Conservation (phyloP, 2,797 vertebrate species). For the Microctenopoma lineatum region DNA sequence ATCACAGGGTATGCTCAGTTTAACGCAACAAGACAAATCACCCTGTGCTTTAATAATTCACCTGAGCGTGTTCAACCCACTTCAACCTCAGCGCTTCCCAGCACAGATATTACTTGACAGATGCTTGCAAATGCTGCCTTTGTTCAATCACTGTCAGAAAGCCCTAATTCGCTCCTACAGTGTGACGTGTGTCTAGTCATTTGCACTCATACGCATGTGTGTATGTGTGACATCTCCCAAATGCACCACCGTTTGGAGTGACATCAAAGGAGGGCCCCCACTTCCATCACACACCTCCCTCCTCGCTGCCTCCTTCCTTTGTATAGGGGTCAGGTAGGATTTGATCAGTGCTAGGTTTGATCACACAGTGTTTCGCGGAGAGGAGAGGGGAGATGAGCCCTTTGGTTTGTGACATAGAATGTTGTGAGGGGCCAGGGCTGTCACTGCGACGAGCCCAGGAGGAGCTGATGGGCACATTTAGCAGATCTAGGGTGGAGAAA, state of each 20-base stretch:
- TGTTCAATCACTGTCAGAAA: slow-evolving; percentile 73
- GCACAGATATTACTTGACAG: slow-evolving; percentile 71
- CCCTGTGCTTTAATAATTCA: slow-evolving; percentile 77
- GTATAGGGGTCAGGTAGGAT: slow-evolving; percentile 79
- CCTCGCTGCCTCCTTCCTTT: slow-evolving; percentile 64
- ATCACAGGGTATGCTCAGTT: slow-evolving; percentile 75
- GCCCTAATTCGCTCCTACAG: slow-evolving; percentile 55
- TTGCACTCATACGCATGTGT: slow-evolving; percentile 59
- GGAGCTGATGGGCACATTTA: slow-evolving; percentile 73
- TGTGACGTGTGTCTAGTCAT: slow-evolving; percentile 52
- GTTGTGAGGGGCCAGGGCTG: slow-evolving; percentile 66
- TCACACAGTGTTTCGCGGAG: slow-evolving; percentile 73
- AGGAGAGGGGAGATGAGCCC: slow-evolving; percentile 62
- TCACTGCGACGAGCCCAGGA: slow-evolving; percentile 72
- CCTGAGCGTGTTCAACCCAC: slow-evolving; percentile 68
- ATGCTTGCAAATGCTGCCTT: slow-evolving; percentile 69
- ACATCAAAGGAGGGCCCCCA: slow-evolving; percentile 79
- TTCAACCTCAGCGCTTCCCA: slow-evolving; percentile 44
- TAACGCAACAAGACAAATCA: slow-evolving; percentile 80
- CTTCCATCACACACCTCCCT: slow-evolving; percentile 22
- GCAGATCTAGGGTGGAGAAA: slow-evolving; percentile 60
- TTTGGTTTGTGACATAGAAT: slow-evolving; percentile 80
- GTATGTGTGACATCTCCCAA: slow-evolving; percentile 72
- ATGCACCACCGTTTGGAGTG: slow-evolving; percentile 81
- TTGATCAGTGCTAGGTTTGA: slow-evolving; percentile 84